Conservation (phyloP, 2,113 vertebrate species). For the Tretioscincus oriximinensis region DNA sequence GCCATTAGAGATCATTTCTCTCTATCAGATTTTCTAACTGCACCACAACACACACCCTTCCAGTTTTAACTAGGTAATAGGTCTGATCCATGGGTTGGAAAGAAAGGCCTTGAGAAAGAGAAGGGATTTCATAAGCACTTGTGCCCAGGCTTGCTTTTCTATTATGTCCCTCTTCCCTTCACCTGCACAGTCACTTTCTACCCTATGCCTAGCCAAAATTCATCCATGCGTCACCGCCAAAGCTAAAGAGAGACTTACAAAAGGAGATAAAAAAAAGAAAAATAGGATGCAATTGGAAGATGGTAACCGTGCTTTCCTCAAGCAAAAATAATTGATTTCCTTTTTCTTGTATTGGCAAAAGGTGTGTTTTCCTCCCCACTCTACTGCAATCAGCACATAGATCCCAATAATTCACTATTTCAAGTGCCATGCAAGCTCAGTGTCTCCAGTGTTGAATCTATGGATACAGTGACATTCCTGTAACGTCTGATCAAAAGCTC, state of each 20-base stretch:
- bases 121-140: background rate
- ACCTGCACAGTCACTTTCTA: fast-evolving
- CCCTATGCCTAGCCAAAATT: constrained; percentile 3
- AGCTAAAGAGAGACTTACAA: background rate
- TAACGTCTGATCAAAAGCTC: constrained; percentile 50
- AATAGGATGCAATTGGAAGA: background rate
- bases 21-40: background rate
- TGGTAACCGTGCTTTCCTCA: constrained; percentile 5
- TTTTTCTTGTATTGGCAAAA: constrained; percentile 21
- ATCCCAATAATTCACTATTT: background rate
- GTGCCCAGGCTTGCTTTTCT: background rate
- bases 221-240: background rate
- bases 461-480: constrained; percentile 50
- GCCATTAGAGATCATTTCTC: constrained; percentile 16
- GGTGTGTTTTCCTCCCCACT: constrained; percentile 13
- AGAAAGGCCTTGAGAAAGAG: background rate
- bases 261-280: background rate
- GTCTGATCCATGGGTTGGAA: background rate
- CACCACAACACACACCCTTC: background rate
- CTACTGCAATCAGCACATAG: constrained; percentile 2
- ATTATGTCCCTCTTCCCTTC: background rate
- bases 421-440: constrained; percentile 28
- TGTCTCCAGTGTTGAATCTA: constrained; percentile 28
- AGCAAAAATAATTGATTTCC: constrained; percentile 9
- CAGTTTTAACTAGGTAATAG: background rate